Conservation (phyloP, 1,140 invertebrate genomes). For the Trissolcus basalis region DNA sequence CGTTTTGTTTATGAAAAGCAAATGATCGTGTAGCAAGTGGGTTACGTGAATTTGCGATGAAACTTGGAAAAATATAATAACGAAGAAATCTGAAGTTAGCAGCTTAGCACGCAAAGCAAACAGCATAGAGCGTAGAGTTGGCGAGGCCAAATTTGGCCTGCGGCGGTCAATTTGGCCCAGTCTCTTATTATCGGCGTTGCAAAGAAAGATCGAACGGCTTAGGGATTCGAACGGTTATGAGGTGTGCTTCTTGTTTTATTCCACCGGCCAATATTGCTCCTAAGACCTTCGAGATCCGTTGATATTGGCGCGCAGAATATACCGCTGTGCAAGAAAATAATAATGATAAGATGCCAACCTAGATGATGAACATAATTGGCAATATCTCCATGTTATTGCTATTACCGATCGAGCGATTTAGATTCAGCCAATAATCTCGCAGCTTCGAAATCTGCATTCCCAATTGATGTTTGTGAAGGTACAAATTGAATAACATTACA, state of each 20-base stretch:
- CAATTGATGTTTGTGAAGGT: conserved; percentile 1
- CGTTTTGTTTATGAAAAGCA: not conserved
- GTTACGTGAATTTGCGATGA: too few species aligned
- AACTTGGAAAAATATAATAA: too few species aligned
- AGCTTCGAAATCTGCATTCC: conserved; percentile 15
- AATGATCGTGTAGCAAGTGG: not conserved
- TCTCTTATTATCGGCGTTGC: conserved; percentile 57
- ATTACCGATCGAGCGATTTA: conserved; percentile 16
- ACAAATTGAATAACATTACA: too few species aligned
- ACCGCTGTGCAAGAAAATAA: conserved; percentile 40
- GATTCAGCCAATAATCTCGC: not conserved
- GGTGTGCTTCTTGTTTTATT: conserved; percentile 29
- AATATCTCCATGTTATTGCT: conserved; percentile 25
- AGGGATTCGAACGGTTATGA: conserved; percentile 55
- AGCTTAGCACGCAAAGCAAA: conserved; percentile 12
- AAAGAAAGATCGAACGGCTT: conserved; percentile 46
- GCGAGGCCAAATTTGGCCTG: conserved; percentile 14
- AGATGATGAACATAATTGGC: conserved; percentile 38
- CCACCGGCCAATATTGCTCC: conserved; percentile 49
- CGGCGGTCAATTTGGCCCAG: conserved; percentile 49
- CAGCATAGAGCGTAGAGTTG: not conserved
- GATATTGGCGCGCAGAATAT: conserved; percentile 53
- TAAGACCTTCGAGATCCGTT: conserved; percentile 46
- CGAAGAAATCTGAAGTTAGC: conserved; percentile 3
- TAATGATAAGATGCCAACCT: conserved; percentile 30